Percentiles rank a stretch among this genome's conserved stretches.
Evolutionary conservation across 1,140 invertebrate genomes (phyloP).

Genomic region (Delia radicum): DNA sequence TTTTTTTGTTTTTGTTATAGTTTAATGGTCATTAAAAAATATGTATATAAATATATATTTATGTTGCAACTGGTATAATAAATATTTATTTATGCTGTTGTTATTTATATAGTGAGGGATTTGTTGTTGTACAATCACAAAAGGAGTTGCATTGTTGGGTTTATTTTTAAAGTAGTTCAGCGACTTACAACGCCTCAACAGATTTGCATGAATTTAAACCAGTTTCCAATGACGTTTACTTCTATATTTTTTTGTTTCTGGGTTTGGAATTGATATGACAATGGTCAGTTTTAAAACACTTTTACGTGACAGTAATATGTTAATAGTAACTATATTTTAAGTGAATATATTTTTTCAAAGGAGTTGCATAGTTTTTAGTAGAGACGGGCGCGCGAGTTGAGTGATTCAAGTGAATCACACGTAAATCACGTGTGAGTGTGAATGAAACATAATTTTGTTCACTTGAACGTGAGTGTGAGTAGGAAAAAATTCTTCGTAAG

Average conservation of each 20-base stretch:
- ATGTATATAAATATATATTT: not conserved
- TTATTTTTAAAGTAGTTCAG: not conserved
- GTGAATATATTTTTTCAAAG: too few relatives aligned
- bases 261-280: not conserved
- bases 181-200: not conserved
- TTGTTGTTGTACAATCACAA: too few relatives aligned
- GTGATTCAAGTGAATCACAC: too few relatives aligned
- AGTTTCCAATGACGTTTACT: not conserved
- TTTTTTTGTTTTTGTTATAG: not conserved
- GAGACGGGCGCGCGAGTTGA: too few relatives aligned
- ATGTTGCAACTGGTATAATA: not conserved
- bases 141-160: not conserved
- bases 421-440: too few relatives aligned
- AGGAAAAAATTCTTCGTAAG: too few relatives aligned
- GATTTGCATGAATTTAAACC: not conserved
- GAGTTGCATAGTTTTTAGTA: too few relatives aligned
- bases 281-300: not conserved
- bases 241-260: not conserved
- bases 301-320: slow-evolving; percentile 1
- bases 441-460: too few relatives aligned
- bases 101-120: not conserved
- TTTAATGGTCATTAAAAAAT: not conserved
- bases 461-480: too few relatives aligned
- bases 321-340: too few relatives aligned
- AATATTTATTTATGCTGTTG: not conserved